Conservation (phyloP, 2,888 invertebrate species). For the Chloromyia formosa region DNA sequence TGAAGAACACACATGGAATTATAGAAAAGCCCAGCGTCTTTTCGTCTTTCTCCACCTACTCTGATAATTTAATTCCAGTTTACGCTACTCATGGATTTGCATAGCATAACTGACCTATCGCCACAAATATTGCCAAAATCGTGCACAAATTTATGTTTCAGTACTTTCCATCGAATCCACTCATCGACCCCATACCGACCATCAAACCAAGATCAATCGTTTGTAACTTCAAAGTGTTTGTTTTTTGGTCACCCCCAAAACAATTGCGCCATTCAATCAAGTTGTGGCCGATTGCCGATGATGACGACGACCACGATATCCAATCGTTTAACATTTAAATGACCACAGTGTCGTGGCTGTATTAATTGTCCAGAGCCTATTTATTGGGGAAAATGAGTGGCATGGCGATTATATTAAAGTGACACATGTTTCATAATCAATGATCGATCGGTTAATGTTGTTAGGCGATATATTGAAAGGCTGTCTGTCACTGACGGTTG, state of each 20-base stretch:
- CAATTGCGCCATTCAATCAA: slow-evolving; percentile 25
- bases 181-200: neutral
- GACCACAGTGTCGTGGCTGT: neutral
- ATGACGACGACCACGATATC: too few relatives aligned
- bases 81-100: too few relatives aligned
- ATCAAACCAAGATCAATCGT: too few relatives aligned
- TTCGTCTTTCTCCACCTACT: too few relatives aligned
- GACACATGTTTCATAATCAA: slow-evolving; percentile 35
- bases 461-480: slow-evolving; percentile 18
- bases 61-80: too few relatives aligned
- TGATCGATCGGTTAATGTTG: slow-evolving; percentile 23
- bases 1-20: too few relatives aligned
- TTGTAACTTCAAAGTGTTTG: too few relatives aligned
- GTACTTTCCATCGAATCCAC: neutral
- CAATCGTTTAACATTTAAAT: slow-evolving; percentile 19
- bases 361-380: slow-evolving; percentile 21
- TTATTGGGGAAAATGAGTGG: slow-evolving; percentile 24
- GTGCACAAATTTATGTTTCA: too few relatives aligned
- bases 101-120: too few relatives aligned
- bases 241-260: neutral
- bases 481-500: neutral
- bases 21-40: too few relatives aligned
- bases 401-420: slow-evolving; percentile 25
- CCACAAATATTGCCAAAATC: too few relatives aligned
- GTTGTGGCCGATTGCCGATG: neutral